Base-by-base conservation (phyloP, 2,113 vertebrate species). In the Uria lomvia region DNA sequence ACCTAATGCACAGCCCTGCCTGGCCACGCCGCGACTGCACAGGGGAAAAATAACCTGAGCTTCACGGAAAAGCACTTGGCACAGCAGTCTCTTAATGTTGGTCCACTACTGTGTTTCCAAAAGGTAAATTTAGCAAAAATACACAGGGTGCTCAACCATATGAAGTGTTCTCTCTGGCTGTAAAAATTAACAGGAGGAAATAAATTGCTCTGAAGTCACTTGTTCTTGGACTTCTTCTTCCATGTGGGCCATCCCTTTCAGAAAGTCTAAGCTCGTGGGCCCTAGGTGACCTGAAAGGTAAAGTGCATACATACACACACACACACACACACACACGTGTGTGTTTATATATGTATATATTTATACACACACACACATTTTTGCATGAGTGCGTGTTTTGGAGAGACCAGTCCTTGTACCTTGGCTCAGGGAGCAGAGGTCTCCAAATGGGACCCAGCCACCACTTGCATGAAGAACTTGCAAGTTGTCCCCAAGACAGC, bases 111-210 rank as follows among this genome's bases (percentile, higher is more conserved):
- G 13, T 38, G 63, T 88, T 97, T 78, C 84, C 92, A 73, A 81
- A 94, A 85, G 75, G 62, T 94, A 93, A 91, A 89, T 94, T 94
- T 92, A 86, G 72, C 74, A 71, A 81, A 96, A 73, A 92, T 42
- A 77, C 5, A 38, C 6, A 4, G 75, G 42, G 42, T 8, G 15
- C 62, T 92, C 75, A 53, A 55, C 49, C 16, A 14, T 40, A 42
- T 11, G 30, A 92, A 87, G 56, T 36, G 60, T 45, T 91, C 83
- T 94, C 75, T 80, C 70, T 79, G 79, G 84, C 72, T 94, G 72
- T 38, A 86, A 97, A 93, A 95, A 86, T 92, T 59, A 96, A 53
- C 79, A 85, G 27, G 58, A 78, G 40, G 34, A 67, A 67, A 92
- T 90, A 82, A 90, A 91, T 79, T 12, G 18, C 63, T 83, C 52